These are phyloP conservation scores for Drosophila insularis DNA, from an alignment of 1,140 invertebrate species.

Conservation along the genomic window DNA sequence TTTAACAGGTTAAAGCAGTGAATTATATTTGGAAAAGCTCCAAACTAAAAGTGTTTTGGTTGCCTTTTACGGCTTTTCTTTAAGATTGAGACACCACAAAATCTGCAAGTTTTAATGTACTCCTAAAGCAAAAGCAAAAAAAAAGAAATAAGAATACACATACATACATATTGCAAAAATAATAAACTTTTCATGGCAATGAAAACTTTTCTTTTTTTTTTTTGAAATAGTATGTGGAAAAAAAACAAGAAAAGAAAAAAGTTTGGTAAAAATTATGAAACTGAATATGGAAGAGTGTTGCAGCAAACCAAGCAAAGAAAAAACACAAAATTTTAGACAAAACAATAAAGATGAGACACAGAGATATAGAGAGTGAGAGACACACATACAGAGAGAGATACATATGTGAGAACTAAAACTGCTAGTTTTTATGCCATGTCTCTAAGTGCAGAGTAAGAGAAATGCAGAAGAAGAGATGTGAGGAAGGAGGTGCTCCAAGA, in stretches of 20 bases:
- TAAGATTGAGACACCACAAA: background rate
- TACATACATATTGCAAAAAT: background rate
- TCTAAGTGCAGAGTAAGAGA: constrained; percentile 55
- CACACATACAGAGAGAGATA: background rate
- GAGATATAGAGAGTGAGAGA: background rate
- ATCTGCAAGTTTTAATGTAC: constrained; percentile 37
- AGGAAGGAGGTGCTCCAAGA: background rate
- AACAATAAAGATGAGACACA: constrained; percentile 33
- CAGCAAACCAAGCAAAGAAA: background rate
- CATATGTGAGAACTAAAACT: constrained; percentile 56
- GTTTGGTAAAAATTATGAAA: constrained; percentile 74
- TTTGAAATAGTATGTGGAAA: background rate
- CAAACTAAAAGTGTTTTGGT: too few species aligned
- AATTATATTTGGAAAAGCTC: too few species aligned
- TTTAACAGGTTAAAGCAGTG: too few species aligned
- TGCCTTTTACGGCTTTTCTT: too few species aligned
- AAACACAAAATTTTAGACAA: constrained; percentile 45
- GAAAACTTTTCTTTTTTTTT: constrained; percentile 47
- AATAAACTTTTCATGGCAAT: constrained; percentile 43
- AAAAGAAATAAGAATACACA: background rate
- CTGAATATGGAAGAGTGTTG: constrained; percentile 69
- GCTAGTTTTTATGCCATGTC: constrained; percentile 68
- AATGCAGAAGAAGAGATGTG: background rate
- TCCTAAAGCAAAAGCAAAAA: constrained; percentile 19
- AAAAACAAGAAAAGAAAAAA: constrained; percentile 34